Evolutionary conservation across 1,140 invertebrate genomes (phyloP), one percentile per base, ranked within the genome.

Genomic region (Glossosoma conforme): DNA sequence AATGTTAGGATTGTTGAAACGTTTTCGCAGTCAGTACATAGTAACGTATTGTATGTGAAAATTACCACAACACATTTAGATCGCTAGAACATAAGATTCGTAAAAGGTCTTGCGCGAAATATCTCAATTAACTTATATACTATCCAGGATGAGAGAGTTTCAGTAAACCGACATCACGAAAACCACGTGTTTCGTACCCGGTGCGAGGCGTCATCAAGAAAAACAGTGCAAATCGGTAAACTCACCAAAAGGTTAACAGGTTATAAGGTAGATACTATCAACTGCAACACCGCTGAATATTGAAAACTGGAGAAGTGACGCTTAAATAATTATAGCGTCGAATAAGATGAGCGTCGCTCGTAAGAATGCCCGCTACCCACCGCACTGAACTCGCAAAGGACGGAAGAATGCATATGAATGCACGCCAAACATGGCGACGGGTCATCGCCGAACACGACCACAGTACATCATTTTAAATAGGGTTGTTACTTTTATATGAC

Each of bases 291-390:
- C 24, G 6, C 6, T 28, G n/a, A 6, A n/a, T 8, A 6, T 44
- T 44, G 44, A 51, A 51, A 51, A 51, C 32, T 51, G 40, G 44
- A 33, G 35, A 42, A 50, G 42, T 40, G 32, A 42, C 43, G 48
- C 48, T 51, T 37, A 44, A 44, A 36, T 40, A 43, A 51, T 44
- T 43, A 51, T 42, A 51, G 41, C 41, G 38, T 42, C 48, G 30
- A 51, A 51, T 36, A 38, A 37, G 25, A 73, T 67, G 70, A 63
- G 68, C 68, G 67, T 68, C 62, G 68, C 68, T 67, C 65, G 67
- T 70, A 70, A 72, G 67, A 65, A 72, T 70, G 71, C 71, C 70
- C 69, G 70, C 71, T 68, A 74, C 69, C 71, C 68, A 70, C 70
- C 41, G 70, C 71, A 72, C 71, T 66, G 61, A 70, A 70, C 69